Evolutionary conservation across 2,797 vertebrate species (phyloP).

Genomic region (Nothura maculosa): DNA sequence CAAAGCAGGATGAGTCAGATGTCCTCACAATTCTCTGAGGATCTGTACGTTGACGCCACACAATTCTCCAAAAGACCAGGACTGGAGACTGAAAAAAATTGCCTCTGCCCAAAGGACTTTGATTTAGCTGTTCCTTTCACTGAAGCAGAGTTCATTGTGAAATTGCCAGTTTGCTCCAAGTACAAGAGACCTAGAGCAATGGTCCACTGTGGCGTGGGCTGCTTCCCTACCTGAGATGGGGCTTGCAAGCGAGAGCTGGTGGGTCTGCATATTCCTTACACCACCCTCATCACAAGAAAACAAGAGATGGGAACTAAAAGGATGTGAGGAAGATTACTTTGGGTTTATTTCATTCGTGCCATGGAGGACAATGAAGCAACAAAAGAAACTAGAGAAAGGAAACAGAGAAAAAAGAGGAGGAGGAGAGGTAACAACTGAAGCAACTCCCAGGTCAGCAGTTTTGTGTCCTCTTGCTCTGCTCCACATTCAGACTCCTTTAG

Average conservation of each 20-base stretch:
- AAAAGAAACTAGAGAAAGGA: background rate
- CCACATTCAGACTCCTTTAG: background rate
- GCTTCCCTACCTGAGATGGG: background rate
- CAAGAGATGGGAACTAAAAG: background rate
- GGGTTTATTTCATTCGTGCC: background rate
- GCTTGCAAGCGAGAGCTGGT: background rate
- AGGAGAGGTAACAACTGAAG: background rate
- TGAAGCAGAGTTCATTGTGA: background rate
- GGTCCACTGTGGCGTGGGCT: background rate
- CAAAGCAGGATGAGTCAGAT: slow-evolving; percentile 2
- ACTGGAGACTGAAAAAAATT: background rate
- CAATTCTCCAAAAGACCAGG: background rate
- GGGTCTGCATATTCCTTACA: background rate
- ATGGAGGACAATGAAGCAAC: background rate
- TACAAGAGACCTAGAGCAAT: background rate
- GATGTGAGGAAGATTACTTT: background rate
- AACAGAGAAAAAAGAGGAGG: background rate
- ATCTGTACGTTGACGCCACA: background rate
- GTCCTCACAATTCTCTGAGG: background rate
- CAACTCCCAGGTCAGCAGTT: background rate
- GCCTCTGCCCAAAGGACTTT: background rate
- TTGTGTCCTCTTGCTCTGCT: background rate
- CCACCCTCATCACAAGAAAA: background rate
- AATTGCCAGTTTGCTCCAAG: background rate
- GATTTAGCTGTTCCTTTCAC: background rate